Percentiles rank a stretch among this genome's conserved stretches.
Conservation (phyloP, 1,140 invertebrate species). For the Charaxes varanes region DNA sequence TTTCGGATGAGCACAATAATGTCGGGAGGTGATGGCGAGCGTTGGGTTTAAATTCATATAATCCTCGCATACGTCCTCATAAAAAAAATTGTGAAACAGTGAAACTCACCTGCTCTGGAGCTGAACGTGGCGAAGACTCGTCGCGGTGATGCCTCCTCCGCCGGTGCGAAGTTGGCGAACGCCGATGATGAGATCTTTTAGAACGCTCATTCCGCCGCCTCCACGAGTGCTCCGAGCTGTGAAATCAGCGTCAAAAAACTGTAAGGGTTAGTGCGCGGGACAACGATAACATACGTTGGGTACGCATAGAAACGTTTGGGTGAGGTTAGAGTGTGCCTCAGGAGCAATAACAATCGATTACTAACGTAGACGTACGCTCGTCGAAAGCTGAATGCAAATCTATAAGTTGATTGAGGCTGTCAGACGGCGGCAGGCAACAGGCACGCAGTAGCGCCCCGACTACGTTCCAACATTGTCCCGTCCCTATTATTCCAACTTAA, state of each 20-base stretch:
- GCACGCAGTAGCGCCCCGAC: slow-evolving; percentile 46
- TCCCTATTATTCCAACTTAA: slow-evolving; percentile 28
- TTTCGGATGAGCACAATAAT: slow-evolving; percentile 58
- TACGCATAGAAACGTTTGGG: slow-evolving; percentile 39
- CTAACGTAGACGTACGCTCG: slow-evolving; percentile 59
- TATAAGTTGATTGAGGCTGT: slow-evolving; percentile 46
- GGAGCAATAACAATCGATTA: slow-evolving; percentile 34
- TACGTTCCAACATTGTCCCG: slow-evolving; percentile 44
- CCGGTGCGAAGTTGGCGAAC: slow-evolving; percentile 75
- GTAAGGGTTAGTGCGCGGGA: slow-evolving; percentile 60
- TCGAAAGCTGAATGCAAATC: slow-evolving; percentile 41
- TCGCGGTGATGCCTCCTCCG: slow-evolving; percentile 76
- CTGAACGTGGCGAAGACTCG: slow-evolving; percentile 71
- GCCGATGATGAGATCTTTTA: slow-evolving; percentile 77
- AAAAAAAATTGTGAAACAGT: slow-evolving; percentile 41
- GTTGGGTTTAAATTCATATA: slow-evolving; percentile 44
- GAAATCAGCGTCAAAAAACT: slow-evolving; percentile 65
- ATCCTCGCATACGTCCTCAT: slow-evolving; percentile 43
- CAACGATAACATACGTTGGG: slow-evolving; percentile 25
- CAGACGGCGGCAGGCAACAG: slow-evolving; percentile 58
- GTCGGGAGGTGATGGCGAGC: slow-evolving; percentile 36
- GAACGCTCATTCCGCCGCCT: slow-evolving; percentile 77
- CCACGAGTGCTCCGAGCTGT: slow-evolving; percentile 78
- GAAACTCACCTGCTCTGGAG: slow-evolving; percentile 65
- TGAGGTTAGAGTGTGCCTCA: slow-evolving; percentile 40